phyloP scores from a whole-genome alignment of 2,113 vertebrate species.

The Rhinopomastus cyanomelas region DNA sequence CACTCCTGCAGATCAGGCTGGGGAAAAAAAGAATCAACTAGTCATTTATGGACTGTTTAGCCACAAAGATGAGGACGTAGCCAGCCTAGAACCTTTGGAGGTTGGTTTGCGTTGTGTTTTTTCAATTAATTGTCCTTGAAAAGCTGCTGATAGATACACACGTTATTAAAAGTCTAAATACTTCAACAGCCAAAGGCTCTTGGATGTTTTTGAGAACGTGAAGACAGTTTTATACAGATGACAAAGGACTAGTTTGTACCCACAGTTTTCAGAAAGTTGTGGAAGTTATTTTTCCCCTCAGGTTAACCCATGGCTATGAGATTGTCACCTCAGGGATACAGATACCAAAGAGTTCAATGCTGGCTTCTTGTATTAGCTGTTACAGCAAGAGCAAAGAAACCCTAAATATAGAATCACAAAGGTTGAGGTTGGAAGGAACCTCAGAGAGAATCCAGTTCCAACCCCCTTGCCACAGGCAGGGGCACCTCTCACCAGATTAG shows the following conservation, averaged over 20 bases:
- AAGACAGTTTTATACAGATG: background rate
- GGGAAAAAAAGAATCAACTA: background rate
- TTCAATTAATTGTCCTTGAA: background rate
- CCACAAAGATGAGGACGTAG: background rate
- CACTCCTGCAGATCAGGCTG: background rate
- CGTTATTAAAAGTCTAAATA: background rate
- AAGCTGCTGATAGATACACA: background rate
- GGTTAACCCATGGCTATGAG: background rate
- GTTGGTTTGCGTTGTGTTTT: background rate
- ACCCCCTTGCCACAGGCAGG: too few species aligned
- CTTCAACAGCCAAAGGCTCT: background rate
- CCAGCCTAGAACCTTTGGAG: background rate
- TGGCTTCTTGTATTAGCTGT: background rate
- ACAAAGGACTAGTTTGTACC: background rate
- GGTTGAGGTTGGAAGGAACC: too few species aligned
- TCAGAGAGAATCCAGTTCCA: too few species aligned
- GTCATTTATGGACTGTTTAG: background rate
- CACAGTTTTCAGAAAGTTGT: background rate
- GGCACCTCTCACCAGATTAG: too few species aligned
- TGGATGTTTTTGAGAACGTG: background rate
- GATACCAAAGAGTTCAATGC: background rate
- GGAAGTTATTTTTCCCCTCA: background rate
- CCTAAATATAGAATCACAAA: too few species aligned
- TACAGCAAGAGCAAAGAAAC: background rate
- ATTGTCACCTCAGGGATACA: background rate